Conservation (phyloP, 2,113 vertebrate species). For the Leuciscus idus region DNA sequence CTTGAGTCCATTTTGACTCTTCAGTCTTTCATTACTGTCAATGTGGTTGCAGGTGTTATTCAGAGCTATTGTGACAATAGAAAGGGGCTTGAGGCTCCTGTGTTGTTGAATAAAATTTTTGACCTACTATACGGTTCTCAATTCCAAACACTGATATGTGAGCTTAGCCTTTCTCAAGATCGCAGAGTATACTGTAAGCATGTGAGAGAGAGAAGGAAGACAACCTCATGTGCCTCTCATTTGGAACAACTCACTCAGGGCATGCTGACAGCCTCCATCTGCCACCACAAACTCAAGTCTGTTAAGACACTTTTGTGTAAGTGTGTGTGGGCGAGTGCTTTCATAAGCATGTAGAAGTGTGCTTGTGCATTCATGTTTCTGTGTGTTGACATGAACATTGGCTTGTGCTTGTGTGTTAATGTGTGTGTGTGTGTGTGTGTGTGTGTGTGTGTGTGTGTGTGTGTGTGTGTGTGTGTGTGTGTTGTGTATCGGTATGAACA, state of each 20-base stretch:
- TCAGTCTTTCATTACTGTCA: background rate
- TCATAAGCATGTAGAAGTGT: background rate
- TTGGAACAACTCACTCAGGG: conserved; percentile 73
- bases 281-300: conserved; percentile 60
- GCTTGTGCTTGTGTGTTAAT: conserved; percentile 9
- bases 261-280: conserved; percentile 76
- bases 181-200: conserved; percentile 64
- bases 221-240: conserved; percentile 71
- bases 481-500: conserved; percentile 56
- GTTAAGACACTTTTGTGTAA: conserved; percentile 35
- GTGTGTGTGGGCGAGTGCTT: conserved; percentile 34
- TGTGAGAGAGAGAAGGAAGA: conserved; percentile 68
- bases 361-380: conserved; percentile 31
- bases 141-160: background rate
- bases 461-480: conserved; percentile 44
- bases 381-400: conserved; percentile 13
- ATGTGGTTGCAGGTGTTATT: background rate
- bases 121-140: background rate
- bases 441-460: background rate
- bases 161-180: conserved; percentile 54
- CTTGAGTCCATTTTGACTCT: background rate
- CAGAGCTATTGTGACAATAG: background rate
- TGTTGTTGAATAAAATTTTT: background rate
- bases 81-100: background rate
- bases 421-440: conserved; percentile 25